These are phyloP conservation scores for Eumeta japonica DNA, from an alignment of 1,140 invertebrate genomes.

Conservation along the genomic window DNA sequence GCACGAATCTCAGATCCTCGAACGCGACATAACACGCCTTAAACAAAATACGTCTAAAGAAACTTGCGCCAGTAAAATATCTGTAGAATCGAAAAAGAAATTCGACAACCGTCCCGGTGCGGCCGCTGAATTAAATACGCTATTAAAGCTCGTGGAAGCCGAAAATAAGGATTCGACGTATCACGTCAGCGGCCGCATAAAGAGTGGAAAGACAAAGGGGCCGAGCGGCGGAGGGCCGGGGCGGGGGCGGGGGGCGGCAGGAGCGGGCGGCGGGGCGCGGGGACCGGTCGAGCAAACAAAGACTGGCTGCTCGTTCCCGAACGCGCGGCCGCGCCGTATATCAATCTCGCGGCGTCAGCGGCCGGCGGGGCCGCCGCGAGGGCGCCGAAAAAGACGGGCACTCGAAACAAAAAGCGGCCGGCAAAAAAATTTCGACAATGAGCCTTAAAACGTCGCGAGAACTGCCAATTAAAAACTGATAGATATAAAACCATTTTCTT, in stretches of 20 bases:
- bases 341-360: constrained; percentile 52
- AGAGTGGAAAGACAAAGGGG: constrained; percentile 34
- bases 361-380: too few species aligned
- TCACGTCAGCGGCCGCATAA: constrained; percentile 40
- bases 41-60: too few species aligned
- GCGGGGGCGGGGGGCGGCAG: constrained; percentile 7
- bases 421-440: constrained; percentile 48
- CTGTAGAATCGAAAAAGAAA: too few species aligned
- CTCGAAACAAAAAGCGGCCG: constrained; percentile 47
- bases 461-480: constrained; percentile 57
- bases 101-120: too few species aligned
- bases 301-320: constrained; percentile 45
- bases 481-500: constrained; percentile 31
- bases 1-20: too few species aligned
- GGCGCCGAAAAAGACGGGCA: too few species aligned
- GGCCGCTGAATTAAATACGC: not conserved
- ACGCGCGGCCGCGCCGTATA: constrained; percentile 37
- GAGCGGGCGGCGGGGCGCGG: constrained; percentile 10
- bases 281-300: constrained; percentile 51
- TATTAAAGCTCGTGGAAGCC: not conserved
- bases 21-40: too few species aligned
- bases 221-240: too few species aligned
- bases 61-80: too few species aligned
- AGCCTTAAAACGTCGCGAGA: constrained; percentile 46
- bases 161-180: not conserved